These are phyloP conservation scores for Synanthedon vespiformis DNA, from an alignment of 2,888 invertebrate species.

Conservation along the genomic window DNA sequence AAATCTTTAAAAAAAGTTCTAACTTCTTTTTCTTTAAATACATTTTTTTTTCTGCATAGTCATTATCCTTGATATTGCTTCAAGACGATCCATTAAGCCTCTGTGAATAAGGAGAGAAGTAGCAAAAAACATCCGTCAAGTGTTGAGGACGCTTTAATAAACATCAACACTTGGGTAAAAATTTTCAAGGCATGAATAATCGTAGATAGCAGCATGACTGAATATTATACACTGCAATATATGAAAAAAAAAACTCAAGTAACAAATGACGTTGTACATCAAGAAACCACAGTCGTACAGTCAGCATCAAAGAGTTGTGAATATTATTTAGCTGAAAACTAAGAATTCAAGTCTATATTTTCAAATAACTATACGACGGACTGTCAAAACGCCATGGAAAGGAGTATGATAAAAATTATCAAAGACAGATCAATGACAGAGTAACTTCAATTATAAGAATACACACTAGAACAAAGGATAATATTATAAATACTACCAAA, in stretches of 20 bases:
- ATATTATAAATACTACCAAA: too few relatives aligned
- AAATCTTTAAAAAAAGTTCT: too few relatives aligned
- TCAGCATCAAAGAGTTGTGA: too few relatives aligned
- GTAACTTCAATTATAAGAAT: too few relatives aligned
- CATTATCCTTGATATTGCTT: slow-evolving; percentile 13
- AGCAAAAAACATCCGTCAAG: slow-evolving; percentile 4
- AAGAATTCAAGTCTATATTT: too few relatives aligned
- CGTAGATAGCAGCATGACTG: slow-evolving; percentile 34
- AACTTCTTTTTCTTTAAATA: neutral
- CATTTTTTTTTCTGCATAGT: slow-evolving; percentile 6
- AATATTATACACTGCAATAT: slow-evolving; percentile 8
- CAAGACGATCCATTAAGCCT: slow-evolving; percentile 18
- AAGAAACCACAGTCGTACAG: too few relatives aligned
- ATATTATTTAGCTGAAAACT: too few relatives aligned
- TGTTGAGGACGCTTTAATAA: slow-evolving; percentile 10
- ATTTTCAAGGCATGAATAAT: slow-evolving; percentile 32
- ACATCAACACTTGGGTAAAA: slow-evolving; percentile 10
- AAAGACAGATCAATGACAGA: too few relatives aligned
- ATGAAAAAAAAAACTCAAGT: neutral
- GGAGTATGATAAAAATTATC: too few relatives aligned
- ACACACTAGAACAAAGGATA: too few relatives aligned
- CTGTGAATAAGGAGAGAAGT: slow-evolving; percentile 8
- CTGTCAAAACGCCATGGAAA: too few relatives aligned
- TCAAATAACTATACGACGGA: too few relatives aligned
- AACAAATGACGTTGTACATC: neutral